Base-by-base conservation (phyloP, 2,888 invertebrate genomes). In the Drosophila setosimentum region DNA sequence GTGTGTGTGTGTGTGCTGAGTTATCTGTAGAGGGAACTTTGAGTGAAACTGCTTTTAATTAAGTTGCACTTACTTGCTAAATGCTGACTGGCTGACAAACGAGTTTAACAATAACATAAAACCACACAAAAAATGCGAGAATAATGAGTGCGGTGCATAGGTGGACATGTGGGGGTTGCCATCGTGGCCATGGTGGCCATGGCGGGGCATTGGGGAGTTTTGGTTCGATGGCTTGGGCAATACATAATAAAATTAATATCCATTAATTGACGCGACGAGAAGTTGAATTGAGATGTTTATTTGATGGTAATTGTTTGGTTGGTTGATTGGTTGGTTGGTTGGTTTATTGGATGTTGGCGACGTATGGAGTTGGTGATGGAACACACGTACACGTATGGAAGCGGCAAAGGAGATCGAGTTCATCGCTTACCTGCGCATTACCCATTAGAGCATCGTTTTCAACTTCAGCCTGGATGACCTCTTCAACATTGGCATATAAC, bases 61-160 rank as follows among this genome's bases (percentile, higher is more conserved):
- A 77, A 80, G 64, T 89, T 87, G 89, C 89, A 89, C 84, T 89
- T 89, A 65, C 73, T 82, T 73, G 83, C 82, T 89, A 89, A 83
- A 83, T 71, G 70, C 53, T 61, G 66, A 70, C 40, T 50, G 65
- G 51, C 66, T 68, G 61, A 11, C 51, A 86, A 83, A 89, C 83
- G 57, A 78, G 87, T 89, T 83, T 75, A 75, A 71, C 64, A 70
- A 59, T 27, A 54, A 48, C 16, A 45, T 45, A 24, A 45, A 45
- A 24, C 24, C 24, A 45, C 16, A 53, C 53, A 53, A 54, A 24
- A 37, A 61, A 35, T 51, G 45, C 24, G 16, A 45, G 21, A 29
- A 57, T 24, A 53, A 62, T 54, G 45, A 70, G 64, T 68, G 73
- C 16, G 51, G 59, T 67, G 32, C n/a, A 58, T 30, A 40, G 61